Conservation (phyloP, 2,113 vertebrate genomes). For the Menura novaehollandiae region DNA sequence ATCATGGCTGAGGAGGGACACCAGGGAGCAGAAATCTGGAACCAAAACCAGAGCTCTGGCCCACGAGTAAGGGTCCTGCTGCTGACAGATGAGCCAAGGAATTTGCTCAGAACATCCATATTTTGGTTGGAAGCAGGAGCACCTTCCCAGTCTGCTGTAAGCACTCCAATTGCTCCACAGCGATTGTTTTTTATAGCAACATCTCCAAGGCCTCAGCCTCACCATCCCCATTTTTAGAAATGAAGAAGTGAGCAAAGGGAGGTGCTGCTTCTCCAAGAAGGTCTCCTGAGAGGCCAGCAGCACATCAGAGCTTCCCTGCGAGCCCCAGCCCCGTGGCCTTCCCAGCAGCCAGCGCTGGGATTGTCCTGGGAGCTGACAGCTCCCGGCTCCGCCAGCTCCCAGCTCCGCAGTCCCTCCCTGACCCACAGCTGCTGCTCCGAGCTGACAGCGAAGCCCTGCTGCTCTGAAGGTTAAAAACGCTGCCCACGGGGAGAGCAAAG, state of each 20-base stretch:
- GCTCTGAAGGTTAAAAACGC: background rate
- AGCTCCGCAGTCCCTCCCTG: background rate
- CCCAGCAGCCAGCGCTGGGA: background rate
- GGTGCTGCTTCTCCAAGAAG: background rate
- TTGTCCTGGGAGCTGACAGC: background rate
- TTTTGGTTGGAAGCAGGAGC: background rate
- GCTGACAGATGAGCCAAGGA: background rate
- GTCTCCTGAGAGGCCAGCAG: background rate
- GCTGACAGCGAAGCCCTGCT: background rate
- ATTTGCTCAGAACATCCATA: background rate
- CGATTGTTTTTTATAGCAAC: slow-evolving; percentile 3
- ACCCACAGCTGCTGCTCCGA: slow-evolving; percentile 6
- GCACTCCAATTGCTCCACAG: background rate
- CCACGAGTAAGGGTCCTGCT: background rate
- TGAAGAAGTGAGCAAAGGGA: background rate
- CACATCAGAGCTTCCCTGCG: background rate
- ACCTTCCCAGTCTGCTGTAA: background rate
- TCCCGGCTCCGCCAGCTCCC: background rate
- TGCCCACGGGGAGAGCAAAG: slow-evolving; percentile 31
- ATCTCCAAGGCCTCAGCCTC: slow-evolving; percentile 33
- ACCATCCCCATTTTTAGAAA: slow-evolving; percentile 8
- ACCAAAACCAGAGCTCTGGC: background rate
- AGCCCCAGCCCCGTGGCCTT: background rate
- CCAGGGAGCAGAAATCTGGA: background rate
- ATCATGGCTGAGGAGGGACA: background rate